Evolutionary conservation across 2,797 vertebrate species (phyloP).

Genomic region (Coracias cyanogaster): DNA sequence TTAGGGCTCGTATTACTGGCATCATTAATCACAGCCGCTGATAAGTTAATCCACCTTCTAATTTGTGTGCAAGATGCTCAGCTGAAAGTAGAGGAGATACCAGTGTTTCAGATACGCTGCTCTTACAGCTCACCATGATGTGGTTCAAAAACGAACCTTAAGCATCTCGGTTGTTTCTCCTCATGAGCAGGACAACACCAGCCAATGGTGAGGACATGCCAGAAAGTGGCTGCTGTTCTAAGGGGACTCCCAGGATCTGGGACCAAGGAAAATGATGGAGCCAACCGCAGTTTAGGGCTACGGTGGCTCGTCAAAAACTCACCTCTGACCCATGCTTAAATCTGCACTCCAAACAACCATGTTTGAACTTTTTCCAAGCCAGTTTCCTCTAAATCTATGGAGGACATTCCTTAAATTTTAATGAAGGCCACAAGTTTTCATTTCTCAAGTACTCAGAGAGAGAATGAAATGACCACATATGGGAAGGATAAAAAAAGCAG

Average conservation of each 20-base stretch:
- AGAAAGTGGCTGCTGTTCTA: not conserved
- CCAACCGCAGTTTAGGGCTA: not conserved
- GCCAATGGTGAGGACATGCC: not conserved
- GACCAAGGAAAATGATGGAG: not conserved
- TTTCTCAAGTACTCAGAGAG: slow-evolving; percentile 53
- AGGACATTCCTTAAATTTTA: slow-evolving; percentile 67
- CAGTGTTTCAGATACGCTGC: not conserved
- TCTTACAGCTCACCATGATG: not conserved
- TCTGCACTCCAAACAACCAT: not conserved
- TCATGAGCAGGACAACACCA: not conserved
- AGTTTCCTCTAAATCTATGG: slow-evolving; percentile 43
- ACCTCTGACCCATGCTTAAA: not conserved
- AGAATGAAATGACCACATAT: slow-evolving; percentile 34
- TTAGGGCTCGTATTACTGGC: not conserved
- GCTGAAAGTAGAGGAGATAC: not conserved
- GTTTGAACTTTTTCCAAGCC: slow-evolving; percentile 44
- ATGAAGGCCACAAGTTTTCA: slow-evolving; percentile 54
- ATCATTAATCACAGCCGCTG: slow-evolving; percentile 39
- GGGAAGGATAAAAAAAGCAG: slow-evolving; percentile 27
- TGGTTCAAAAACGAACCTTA: not conserved
- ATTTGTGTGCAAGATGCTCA: not conserved
- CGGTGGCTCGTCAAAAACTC: slow-evolving; percentile 10
- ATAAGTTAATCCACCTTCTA: slow-evolving; percentile 54
- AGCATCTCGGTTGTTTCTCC: not conserved
- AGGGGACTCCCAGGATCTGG: not conserved